A percentile compares a stretch with the other conserved stretches of the same genome.
These are phyloP conservation scores for Lapara coniferarum DNA, from an alignment of 2,888 invertebrate genomes.

Conservation along the genomic window DNA sequence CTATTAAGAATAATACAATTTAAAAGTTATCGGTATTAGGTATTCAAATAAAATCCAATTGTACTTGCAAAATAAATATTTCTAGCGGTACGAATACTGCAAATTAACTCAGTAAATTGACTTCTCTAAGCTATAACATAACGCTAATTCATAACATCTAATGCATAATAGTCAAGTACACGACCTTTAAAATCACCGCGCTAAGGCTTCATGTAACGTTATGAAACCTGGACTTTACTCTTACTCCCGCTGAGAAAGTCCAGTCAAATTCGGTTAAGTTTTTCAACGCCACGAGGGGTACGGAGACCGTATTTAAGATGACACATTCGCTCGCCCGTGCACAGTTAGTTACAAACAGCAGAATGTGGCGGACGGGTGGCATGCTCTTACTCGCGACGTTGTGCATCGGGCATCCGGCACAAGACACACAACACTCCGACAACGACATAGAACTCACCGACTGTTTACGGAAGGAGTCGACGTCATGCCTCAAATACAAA, in stretches of 20 bases:
- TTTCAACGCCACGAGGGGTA: slow-evolving; percentile 64
- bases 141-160: slow-evolving; percentile 13
- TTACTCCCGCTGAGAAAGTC: slow-evolving; percentile 80
- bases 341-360: slow-evolving; percentile 65
- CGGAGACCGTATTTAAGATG: slow-evolving; percentile 72
- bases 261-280: slow-evolving; percentile 64
- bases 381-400: slow-evolving; percentile 74
- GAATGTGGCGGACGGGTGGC: slow-evolving; percentile 70
- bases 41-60: too few relatives aligned
- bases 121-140: neutral
- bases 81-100: neutral
- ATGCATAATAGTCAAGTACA: slow-evolving; percentile 45
- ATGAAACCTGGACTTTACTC: slow-evolving; percentile 78
- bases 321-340: slow-evolving; percentile 57
- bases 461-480: slow-evolving; percentile 91
- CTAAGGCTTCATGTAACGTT: slow-evolving; percentile 68
- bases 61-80: too few relatives aligned
- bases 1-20: too few relatives aligned
- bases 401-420: slow-evolving; percentile 87
- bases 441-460: slow-evolving; percentile 92
- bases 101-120: neutral
- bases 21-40: too few relatives aligned
- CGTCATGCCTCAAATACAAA: slow-evolving; percentile 93
- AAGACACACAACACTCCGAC: slow-evolving; percentile 87
- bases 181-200: slow-evolving; percentile 64